phyloP scores from a whole-genome alignment of 2,113 vertebrate species.

The Podocnemis expansa region DNA sequence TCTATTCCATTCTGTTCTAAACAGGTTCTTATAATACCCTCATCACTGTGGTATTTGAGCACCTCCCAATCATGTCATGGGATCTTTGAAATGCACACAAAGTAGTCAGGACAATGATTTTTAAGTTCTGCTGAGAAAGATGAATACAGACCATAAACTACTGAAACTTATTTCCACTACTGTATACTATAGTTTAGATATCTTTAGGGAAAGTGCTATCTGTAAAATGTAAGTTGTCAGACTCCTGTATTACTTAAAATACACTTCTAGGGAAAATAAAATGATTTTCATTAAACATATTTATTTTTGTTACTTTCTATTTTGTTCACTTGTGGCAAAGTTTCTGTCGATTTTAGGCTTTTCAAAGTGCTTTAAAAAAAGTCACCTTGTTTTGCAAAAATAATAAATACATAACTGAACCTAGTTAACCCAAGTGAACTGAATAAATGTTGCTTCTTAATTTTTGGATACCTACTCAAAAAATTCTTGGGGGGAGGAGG shows the following conservation, averaged over 20 bases:
- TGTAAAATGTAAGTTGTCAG: background rate
- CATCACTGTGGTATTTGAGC: background rate
- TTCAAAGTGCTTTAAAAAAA: background rate
- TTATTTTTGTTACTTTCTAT: rapidly evolving
- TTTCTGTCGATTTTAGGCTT: background rate
- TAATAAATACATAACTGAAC: background rate
- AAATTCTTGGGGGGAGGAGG: background rate
- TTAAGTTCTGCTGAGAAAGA: background rate
- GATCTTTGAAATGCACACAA: background rate
- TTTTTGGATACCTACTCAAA: background rate
- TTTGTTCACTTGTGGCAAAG: background rate
- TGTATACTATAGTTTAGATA: background rate
- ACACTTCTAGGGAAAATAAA: background rate
- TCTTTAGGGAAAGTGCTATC: background rate
- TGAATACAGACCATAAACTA: background rate
- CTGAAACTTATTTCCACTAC: background rate
- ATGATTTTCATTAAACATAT: background rate
- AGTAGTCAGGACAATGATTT: background rate
- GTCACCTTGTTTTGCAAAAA: background rate
- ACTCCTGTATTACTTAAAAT: background rate
- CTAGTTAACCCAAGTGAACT: background rate
- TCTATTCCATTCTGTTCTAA: background rate
- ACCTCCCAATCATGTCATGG: background rate
- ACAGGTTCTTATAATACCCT: background rate
- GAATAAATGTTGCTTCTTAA: background rate